Conservation (phyloP, 2,113 vertebrate genomes). For the Oenanthe melanoleuca region DNA sequence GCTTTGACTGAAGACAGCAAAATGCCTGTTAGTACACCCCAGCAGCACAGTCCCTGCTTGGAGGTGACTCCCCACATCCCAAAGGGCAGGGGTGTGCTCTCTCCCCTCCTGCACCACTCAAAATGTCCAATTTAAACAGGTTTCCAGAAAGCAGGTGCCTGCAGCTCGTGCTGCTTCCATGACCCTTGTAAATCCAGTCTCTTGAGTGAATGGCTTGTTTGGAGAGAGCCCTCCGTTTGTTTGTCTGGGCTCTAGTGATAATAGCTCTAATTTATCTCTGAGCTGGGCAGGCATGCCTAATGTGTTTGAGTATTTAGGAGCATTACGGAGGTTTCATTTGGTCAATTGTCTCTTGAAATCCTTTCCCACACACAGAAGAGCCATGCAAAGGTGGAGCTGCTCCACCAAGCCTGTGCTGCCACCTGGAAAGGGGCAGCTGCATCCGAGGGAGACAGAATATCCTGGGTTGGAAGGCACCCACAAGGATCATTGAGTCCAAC, state of each 20-base stretch:
- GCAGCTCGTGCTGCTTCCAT: conserved; percentile 34
- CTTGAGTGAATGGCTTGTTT: conserved; percentile 69
- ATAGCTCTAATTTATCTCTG: conserved; percentile 72
- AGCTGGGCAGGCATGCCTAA: conserved; percentile 71
- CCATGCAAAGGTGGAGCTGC: neutral
- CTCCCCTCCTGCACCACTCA: neutral
- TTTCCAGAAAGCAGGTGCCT: conserved; percentile 26
- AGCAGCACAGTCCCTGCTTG: accelerated
- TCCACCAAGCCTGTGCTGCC: neutral
- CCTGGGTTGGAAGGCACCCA: neutral
- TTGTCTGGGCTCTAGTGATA: conserved; percentile 71
- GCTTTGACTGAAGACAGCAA: neutral
- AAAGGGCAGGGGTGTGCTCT: neutral
- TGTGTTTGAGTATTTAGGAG: conserved; percentile 70
- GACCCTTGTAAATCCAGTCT: conserved; percentile 68
- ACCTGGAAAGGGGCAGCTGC: neutral
- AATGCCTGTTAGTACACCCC: neutral
- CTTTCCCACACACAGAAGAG: conserved; percentile 48
- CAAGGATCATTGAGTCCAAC: neutral
- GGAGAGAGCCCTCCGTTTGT: conserved; percentile 66
- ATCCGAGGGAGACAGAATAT: neutral
- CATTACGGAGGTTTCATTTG: conserved; percentile 68
- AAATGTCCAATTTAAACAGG: neutral
- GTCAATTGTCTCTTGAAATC: conserved; percentile 71
- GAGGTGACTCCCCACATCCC: neutral